Evolutionary conservation across 2,113 vertebrate species (phyloP).

Genomic region (Cranoglanis bouderius): DNA sequence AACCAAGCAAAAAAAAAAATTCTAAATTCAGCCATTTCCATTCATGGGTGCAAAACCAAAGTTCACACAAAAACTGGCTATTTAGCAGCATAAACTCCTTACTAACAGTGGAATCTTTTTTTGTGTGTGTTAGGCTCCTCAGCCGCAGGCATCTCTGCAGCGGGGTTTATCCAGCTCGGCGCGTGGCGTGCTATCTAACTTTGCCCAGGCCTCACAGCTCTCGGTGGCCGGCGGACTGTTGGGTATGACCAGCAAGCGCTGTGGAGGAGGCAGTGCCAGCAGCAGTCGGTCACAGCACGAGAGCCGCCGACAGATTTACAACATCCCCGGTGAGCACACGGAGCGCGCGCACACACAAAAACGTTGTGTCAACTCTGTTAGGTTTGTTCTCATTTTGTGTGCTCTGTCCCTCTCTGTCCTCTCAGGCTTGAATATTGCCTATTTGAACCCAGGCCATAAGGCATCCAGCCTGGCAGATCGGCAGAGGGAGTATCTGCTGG

Average conservation of each 20-base stretch:
- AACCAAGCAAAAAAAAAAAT: not conserved
- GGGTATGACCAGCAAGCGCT: slow-evolving; percentile 85
- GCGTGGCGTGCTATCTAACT: slow-evolving; percentile 92
- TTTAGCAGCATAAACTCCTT: not conserved
- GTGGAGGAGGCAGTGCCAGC: slow-evolving; percentile 54
- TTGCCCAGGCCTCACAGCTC: slow-evolving; percentile 94
- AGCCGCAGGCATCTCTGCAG: slow-evolving; percentile 89
- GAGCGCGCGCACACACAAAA: not conserved
- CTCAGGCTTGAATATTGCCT: slow-evolving; percentile 92
- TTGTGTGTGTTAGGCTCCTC: slow-evolving; percentile 75
- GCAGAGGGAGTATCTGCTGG: slow-evolving; percentile 95
- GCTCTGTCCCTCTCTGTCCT: not conserved
- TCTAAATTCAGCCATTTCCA: not conserved
- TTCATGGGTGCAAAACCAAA: not conserved
- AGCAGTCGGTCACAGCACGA: slow-evolving; percentile 72
- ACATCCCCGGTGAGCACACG: slow-evolving; percentile 73
- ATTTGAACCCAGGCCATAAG: slow-evolving; percentile 95
- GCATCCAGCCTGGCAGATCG: slow-evolving; percentile 91
- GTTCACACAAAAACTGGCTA: not conserved
- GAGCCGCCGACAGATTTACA: slow-evolving; percentile 77
- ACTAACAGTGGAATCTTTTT: not conserved
- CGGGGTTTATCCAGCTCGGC: slow-evolving; percentile 89
- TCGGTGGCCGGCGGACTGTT: slow-evolving; percentile 90
- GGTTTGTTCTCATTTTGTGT: not conserved
- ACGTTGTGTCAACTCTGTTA: not conserved